A percentile compares a stretch with the other conserved stretches of the same genome.
phyloP scores from a whole-genome alignment of 2,797 vertebrate genomes.

The Hydrophis major region DNA sequence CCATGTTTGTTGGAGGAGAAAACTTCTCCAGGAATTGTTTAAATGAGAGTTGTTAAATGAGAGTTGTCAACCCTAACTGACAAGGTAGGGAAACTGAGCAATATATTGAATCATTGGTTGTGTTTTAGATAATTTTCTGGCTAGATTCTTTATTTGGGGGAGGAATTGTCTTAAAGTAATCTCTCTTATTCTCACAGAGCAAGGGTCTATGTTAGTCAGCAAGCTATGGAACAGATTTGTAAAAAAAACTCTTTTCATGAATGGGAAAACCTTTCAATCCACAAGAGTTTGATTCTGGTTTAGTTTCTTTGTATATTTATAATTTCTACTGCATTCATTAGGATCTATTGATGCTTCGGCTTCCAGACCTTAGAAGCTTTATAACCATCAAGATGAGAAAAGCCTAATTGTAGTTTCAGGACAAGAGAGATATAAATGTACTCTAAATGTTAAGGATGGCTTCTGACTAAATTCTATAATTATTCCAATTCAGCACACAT shows the following conservation, averaged over 20 bases:
- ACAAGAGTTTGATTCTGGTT: not conserved
- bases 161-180: not conserved
- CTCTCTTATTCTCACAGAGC: not conserved
- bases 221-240: not conserved
- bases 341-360: not conserved
- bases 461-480: slow-evolving; percentile 16
- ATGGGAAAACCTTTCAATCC: not conserved
- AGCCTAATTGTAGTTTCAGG: slow-evolving; percentile 9
- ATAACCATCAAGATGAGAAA: not conserved
- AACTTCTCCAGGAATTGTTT: not conserved
- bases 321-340: not conserved
- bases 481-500: slow-evolving; percentile 13
- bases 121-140: not conserved
- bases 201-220: not conserved
- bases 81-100: not conserved
- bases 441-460: slow-evolving; percentile 23
- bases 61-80: not conserved
- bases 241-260: not conserved
- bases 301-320: not conserved
- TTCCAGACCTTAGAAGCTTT: not conserved
- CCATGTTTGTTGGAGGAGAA: not conserved
- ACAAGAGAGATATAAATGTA: slow-evolving; percentile 11
- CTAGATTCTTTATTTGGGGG: not conserved
- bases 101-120: not conserved
- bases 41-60: not conserved